These are phyloP conservation scores for Numenius arquata DNA, from an alignment of 2,113 vertebrate genomes.

Conservation along the genomic window DNA sequence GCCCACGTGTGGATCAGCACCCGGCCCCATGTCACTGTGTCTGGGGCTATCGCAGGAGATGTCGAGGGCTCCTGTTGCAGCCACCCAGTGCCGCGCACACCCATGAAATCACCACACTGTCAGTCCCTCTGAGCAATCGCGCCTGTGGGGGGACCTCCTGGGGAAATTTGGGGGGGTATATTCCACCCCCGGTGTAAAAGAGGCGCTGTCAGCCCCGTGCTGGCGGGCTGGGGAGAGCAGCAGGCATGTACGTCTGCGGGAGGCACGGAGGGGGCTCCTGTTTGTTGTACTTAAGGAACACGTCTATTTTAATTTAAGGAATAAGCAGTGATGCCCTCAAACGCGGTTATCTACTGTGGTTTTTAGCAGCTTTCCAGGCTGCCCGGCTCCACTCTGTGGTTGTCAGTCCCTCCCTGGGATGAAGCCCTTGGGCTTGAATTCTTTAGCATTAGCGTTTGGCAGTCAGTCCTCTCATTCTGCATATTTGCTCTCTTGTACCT, in stretches of 20 bases:
- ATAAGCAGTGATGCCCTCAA: neutral
- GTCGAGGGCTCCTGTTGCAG: fast-evolving
- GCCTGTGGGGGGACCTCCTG: fast-evolving
- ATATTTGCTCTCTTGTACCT: neutral
- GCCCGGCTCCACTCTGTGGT: neutral
- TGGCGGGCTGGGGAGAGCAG: neutral
- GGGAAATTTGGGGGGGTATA: neutral
- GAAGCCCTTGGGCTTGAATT: conserved; percentile 38
- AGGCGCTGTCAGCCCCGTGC: fast-evolving
- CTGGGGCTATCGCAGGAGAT: fast-evolving
- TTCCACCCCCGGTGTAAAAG: neutral
- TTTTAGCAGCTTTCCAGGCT: neutral
- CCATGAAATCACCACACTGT: neutral
- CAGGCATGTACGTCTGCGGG: fast-evolving
- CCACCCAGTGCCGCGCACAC: neutral
- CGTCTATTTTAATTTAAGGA: neutral
- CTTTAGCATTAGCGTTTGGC: conserved; percentile 1
- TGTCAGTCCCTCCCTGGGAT: neutral
- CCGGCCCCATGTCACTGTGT: fast-evolving
- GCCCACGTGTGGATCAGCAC: fast-evolving
- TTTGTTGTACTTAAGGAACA: neutral
- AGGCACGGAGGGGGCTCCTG: neutral
- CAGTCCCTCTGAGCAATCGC: fast-evolving
- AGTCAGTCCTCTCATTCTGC: neutral
- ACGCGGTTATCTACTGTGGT: neutral